Conservation (phyloP, 2,888 invertebrate genomes). For the Proisotoma minuta region DNA sequence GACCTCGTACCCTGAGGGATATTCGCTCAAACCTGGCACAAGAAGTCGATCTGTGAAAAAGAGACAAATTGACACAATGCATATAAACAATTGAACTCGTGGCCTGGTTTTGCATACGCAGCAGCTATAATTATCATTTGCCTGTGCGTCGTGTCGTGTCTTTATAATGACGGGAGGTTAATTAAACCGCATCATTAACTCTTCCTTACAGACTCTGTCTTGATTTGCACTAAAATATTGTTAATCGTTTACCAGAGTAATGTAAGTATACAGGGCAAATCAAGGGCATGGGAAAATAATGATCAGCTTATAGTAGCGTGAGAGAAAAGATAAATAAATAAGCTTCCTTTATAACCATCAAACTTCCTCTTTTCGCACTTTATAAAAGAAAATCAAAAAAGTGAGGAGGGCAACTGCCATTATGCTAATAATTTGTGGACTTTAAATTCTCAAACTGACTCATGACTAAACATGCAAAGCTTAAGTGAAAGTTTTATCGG, state of each 20-base stretch:
- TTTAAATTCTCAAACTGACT: too few relatives aligned
- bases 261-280: too few relatives aligned
- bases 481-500: neutral
- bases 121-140: neutral
- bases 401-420: too few relatives aligned
- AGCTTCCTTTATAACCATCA: too few relatives aligned
- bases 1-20: conserved; percentile 41
- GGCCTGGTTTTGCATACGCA: neutral
- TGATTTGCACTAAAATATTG: neutral
- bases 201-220: neutral
- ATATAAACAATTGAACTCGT: too few relatives aligned
- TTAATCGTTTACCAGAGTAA: too few relatives aligned
- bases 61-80: neutral
- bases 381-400: too few relatives aligned
- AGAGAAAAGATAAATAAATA: too few relatives aligned
- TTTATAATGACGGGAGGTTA: neutral
- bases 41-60: conserved; percentile 31
- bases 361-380: too few relatives aligned
- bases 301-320: too few relatives aligned
- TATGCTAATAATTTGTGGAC: too few relatives aligned
- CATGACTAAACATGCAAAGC: neutral
- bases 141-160: neutral
- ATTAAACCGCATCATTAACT: neutral
- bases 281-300: too few relatives aligned
- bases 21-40: conserved; percentile 35